Conservation (phyloP, 2,113 vertebrate genomes). For the Pardalotus punctatus region DNA sequence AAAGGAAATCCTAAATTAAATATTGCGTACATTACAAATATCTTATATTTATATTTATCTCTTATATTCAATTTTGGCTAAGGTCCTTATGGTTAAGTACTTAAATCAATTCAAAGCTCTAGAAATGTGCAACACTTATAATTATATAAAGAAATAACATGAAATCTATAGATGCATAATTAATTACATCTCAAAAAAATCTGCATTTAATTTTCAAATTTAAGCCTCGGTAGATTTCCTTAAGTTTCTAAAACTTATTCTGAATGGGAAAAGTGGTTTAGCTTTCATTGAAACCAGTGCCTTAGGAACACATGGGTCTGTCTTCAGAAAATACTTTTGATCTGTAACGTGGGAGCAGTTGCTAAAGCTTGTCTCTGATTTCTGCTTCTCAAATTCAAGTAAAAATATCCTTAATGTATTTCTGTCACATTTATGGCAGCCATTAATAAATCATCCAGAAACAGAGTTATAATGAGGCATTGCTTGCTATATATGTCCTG, state of each 20-base stretch:
- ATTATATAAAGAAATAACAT: neutral
- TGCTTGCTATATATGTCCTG: neutral
- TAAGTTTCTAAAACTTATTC: neutral
- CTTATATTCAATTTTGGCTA: neutral
- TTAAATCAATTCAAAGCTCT: neutral
- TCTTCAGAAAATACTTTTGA: neutral
- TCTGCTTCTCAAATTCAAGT: neutral
- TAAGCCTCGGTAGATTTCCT: neutral
- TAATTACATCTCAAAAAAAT: neutral
- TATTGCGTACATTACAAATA: neutral
- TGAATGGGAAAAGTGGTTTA: neutral
- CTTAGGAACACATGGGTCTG: neutral
- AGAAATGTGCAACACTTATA: neutral
- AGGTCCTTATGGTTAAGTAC: neutral
- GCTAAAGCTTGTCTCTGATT: neutral
- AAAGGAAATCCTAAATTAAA: neutral
- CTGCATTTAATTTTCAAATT: neutral
- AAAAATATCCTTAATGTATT: slow-evolving; percentile 33
- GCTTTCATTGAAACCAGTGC: neutral
- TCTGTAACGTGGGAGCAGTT: neutral
- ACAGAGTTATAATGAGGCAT: slow-evolving; percentile 19
- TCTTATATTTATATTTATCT: neutral
- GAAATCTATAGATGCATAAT: neutral
- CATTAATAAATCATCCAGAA: slow-evolving; percentile 42
- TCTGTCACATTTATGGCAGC: slow-evolving; percentile 26